Base-by-base conservation (phyloP, 2,113 vertebrate species). In the Genyomyrus donnyi region DNA sequence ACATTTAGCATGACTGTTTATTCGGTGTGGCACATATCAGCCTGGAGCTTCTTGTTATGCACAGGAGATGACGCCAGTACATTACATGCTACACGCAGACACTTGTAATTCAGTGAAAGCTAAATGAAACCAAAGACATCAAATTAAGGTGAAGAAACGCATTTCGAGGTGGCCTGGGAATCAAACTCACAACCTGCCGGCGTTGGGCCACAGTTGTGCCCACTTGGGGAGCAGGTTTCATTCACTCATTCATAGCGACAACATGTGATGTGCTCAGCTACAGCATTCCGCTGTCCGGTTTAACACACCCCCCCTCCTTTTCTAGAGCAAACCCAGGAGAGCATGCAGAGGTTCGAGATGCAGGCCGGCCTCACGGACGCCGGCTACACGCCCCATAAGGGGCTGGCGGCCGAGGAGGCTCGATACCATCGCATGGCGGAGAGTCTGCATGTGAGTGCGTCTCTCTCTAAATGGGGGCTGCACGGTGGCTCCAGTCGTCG, bases 401-500 rank as follows among this genome's bases (percentile, higher is more conserved):
- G 97, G 92, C 96, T 97, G 19, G 95, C 95, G 62, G 94, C 96
- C 0, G 97, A 97, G 93, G 97, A 97, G 93, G 96, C 94, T 90
- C 95, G 96, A 91, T 98, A 98, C 91, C 97, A 97, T 90, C 95
- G 97, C 0, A 95, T 97, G 92, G 95, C 96, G 49, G 98, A 99
- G 70, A 96, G 97, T 0, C 89, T 97, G 66, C 97, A 97, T 0
- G 98, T 99, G 95, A 98, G 97, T 94, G 45, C 11, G n/a, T 77
- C 27, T 80, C 13, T 42, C 48, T 70, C 6, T 24, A 5, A 39
- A 0, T 5, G 49, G 46, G 31, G 17, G 10, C n/a, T 31, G 1
- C 35, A 1, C 17, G 1, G 53, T 27, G 53, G 13, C 80, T 39
- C 21, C 39, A 83, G 17, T 83, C 21, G 5, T 84, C 4, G 8